These are phyloP conservation scores for Metallyticus violacea DNA, from an alignment of 2,888 invertebrate species.

Conservation along the genomic window DNA sequence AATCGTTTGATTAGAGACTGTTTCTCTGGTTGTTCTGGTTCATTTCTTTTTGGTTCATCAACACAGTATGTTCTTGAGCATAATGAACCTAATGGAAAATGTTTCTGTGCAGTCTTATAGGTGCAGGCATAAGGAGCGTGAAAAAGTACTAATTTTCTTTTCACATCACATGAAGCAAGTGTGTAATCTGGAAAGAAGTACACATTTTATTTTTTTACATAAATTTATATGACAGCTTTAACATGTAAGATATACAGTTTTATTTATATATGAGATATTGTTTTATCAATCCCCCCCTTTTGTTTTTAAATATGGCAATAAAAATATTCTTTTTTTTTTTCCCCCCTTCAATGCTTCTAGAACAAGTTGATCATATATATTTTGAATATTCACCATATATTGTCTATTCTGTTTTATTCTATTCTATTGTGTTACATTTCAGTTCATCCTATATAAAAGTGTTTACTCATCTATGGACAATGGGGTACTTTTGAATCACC, in stretches of 20 bases:
- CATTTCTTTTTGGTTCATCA: neutral
- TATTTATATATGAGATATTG: too few relatives aligned
- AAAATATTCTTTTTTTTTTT: too few relatives aligned
- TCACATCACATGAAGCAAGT: neutral
- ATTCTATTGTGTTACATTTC: too few relatives aligned
- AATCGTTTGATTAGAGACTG: conserved; percentile 73
- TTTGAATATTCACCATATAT: too few relatives aligned
- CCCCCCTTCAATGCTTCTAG: too few relatives aligned
- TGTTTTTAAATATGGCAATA: neutral
- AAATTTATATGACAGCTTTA: too few relatives aligned
- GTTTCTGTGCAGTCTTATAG: neutral
- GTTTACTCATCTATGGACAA: too few relatives aligned
- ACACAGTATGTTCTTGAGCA: neutral
- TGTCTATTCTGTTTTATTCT: too few relatives aligned
- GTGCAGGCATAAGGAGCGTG: neutral
- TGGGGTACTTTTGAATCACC: too few relatives aligned
- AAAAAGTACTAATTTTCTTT: neutral
- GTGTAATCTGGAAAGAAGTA: neutral
- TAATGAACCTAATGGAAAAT: neutral
- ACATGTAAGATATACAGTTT: too few relatives aligned
- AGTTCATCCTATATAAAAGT: too few relatives aligned
- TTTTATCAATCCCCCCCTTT: neutral
- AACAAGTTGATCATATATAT: too few relatives aligned
- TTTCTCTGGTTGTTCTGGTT: conserved; percentile 44
- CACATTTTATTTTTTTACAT: neutral